Evolutionary conservation across 1,140 invertebrate species (phyloP), one percentile per base, ranked within the genome.

Genomic region (Batillaria attramentaria): DNA sequence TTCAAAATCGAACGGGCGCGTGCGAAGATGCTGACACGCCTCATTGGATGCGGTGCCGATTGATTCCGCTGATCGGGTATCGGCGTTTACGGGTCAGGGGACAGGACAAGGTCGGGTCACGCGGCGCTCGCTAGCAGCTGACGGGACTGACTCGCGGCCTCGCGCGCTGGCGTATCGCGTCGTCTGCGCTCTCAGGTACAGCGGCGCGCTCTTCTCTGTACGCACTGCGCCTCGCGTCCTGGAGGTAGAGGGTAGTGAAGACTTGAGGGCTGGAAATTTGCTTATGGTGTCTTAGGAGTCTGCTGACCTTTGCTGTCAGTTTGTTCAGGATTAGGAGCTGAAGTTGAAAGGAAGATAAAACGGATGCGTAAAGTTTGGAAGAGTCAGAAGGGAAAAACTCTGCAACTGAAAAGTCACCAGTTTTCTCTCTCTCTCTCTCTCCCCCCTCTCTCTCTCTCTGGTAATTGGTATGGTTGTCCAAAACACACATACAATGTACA

Each of bases 11-110:
- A 77, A 68, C 62, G 43, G 28, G 60, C 46, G 43, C 33, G 66
- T 35, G 66, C 2, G 2, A n/a, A 18, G 50, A 62, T 69, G 75
- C 62, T 43, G 65, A 46, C 33, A 33, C 66, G 75, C 62, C 35
- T 75, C 46, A 75, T 62, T 75, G 18, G 41, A 20, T 69, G 20
- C 16, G 35, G 16, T 13, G 43, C 6, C 28, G 57, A 50, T 77
- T 43, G 75, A 69, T 68, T 46, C n/a, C 16, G 62, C 28, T 69
- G 66, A 69, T 77, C 43, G 62, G 41, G 18, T 77, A 68, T 77
- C 60, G 66, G 75, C 31, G 42, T 68, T 66, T 66, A n/a, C 20
- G 66, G 66, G 75, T 69, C 62, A 66, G 43, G 1, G 3, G 24
- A n/a, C 0, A 31, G 65, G 46, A 62, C 42, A 50, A 77, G 62